Percentiles rank a stretch among this genome's conserved stretches.
Evolutionary conservation across 2,113 vertebrate species (phyloP).

Genomic region (Malurus alboscapulatus): DNA sequence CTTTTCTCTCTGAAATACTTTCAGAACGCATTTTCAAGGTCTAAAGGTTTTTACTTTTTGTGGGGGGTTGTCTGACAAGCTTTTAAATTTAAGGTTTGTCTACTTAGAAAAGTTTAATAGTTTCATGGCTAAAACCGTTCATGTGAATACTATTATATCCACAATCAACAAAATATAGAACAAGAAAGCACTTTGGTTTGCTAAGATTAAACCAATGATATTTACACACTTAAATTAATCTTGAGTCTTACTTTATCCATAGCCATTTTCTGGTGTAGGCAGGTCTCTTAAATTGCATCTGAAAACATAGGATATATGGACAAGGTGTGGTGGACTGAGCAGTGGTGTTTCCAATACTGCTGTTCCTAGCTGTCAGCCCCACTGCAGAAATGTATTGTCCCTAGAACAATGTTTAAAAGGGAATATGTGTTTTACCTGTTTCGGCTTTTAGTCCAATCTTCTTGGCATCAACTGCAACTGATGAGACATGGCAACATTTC

Average conservation of each 20-base stretch:
- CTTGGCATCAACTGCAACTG: background rate
- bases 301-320: background rate
- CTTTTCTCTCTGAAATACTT: slow-evolving; percentile 27
- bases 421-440: slow-evolving; percentile 32
- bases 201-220: background rate
- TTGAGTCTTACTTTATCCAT: background rate
- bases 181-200: background rate
- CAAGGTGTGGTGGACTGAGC: background rate
- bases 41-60: background rate
- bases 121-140: background rate
- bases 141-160: background rate
- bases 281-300: background rate
- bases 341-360: background rate
- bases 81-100: background rate
- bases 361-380: background rate
- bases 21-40: background rate
- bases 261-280: background rate
- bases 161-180: background rate
- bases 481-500: slow-evolving; percentile 16
- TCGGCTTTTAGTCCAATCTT: slow-evolving; percentile 5
- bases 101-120: background rate
- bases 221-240: background rate
- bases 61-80: background rate
- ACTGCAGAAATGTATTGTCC: background rate
- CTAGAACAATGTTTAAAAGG: background rate